These are phyloP conservation scores for Columba janthina DNA, from an alignment of 2,113 vertebrate species.

Conservation along the genomic window DNA sequence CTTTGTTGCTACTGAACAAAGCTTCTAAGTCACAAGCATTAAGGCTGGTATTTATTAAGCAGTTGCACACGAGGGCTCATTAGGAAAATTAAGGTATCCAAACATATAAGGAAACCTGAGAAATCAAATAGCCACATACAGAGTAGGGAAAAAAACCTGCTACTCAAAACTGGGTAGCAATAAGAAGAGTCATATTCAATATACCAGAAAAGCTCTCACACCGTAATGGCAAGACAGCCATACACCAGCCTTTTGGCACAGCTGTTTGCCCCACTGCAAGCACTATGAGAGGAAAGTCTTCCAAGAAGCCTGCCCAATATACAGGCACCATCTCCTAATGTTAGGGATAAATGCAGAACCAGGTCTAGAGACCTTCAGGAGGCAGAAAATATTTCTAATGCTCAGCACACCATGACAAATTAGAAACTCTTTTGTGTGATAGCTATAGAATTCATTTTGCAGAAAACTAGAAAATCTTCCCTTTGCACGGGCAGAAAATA, in stretches of 20 bases:
- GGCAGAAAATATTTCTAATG: background rate
- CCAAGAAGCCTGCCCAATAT: background rate
- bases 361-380: background rate
- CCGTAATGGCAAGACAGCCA: background rate
- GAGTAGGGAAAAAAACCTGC: background rate
- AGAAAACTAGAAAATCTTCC: background rate
- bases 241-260: background rate
- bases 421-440: background rate
- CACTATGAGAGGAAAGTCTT: background rate
- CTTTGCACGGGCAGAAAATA: background rate
- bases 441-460: background rate
- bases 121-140: constrained; percentile 36
- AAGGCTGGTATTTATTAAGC: constrained; percentile 56
- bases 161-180: background rate
- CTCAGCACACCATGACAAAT: background rate
- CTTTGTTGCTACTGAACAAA: constrained; percentile 65
- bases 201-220: background rate
- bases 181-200: background rate
- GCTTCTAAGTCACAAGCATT: constrained; percentile 68
- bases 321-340: background rate
- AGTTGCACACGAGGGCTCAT: constrained; percentile 45
- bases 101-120: constrained; percentile 26
- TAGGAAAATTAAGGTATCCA: constrained; percentile 61
- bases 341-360: background rate
- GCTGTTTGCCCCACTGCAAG: background rate